A percentile compares a stretch with the other conserved stretches of the same genome.
phyloP scores from a whole-genome alignment of 2,888 invertebrate genomes.

The Lacanobia wlatinum region DNA sequence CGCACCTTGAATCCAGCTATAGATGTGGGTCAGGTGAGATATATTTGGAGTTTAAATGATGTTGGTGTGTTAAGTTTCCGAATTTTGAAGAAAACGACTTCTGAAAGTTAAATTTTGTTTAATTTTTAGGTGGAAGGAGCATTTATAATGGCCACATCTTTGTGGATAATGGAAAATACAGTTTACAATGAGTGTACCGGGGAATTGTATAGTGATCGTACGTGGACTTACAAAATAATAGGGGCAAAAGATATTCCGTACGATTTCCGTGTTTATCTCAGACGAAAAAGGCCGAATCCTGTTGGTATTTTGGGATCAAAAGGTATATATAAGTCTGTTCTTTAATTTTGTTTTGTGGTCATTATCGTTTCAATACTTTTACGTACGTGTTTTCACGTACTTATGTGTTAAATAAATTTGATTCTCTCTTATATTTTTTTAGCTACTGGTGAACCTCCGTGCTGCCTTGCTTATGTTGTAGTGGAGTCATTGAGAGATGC shows the following conservation, averaged over 20 bases:
- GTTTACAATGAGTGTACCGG: constrained; percentile 70
- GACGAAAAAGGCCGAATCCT: constrained; percentile 71
- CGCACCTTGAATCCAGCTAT: constrained; percentile 93
- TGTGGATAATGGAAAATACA: constrained; percentile 72
- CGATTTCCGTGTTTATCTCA: constrained; percentile 74
- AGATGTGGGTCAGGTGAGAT: constrained; percentile 92
- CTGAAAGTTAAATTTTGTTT: neutral
- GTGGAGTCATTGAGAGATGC: constrained; percentile 73
- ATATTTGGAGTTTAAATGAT: constrained; percentile 21
- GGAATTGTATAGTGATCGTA: constrained; percentile 73
- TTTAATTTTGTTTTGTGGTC: too few relatives aligned
- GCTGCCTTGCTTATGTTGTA: constrained; percentile 70
- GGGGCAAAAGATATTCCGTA: constrained; percentile 76
- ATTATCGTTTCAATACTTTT: neutral
- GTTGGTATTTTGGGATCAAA: constrained; percentile 78
- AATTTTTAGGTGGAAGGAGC: constrained; percentile 91
- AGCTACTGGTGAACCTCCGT: constrained; percentile 74
- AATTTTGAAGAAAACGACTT: too few relatives aligned
- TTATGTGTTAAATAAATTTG: too few relatives aligned
- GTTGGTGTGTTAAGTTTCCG: constrained; percentile 14
- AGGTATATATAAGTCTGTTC: constrained; percentile 63
- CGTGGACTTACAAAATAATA: constrained; percentile 76
- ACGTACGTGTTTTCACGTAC: too few relatives aligned
- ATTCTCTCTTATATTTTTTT: constrained; percentile 16
- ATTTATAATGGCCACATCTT: constrained; percentile 84